Percentiles rank a stretch among this genome's conserved stretches.
Evolutionary conservation across 2,888 invertebrate genomes (phyloP).

Genomic region (Steromphala cineraria): DNA sequence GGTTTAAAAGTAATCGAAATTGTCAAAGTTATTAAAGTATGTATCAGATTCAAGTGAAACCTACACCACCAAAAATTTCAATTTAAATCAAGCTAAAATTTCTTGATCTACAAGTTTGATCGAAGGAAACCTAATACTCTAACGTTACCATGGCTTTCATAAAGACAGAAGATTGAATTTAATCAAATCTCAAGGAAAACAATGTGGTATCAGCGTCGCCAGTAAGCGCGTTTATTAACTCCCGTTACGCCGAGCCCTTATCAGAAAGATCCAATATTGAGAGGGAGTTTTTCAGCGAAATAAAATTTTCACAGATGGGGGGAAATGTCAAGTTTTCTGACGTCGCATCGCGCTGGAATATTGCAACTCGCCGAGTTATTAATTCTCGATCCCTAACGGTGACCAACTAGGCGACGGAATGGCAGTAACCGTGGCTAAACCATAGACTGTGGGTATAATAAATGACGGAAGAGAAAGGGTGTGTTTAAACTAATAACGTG

Average conservation of each 20-base stretch:
- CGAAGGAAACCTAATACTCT: not conserved
- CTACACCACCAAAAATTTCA: not conserved
- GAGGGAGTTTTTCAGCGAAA: not conserved
- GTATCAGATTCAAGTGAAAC: not conserved
- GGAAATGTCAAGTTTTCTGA: not conserved
- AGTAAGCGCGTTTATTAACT: not conserved
- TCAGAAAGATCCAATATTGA: constrained; percentile 1
- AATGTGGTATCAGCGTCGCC: not conserved
- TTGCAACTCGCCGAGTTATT: constrained; percentile 14
- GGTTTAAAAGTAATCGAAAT: too few species aligned
- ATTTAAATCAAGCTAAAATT: not conserved
- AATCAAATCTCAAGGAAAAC: constrained; percentile 11
- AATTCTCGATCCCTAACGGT: constrained; percentile 15
- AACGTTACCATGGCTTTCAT: not conserved
- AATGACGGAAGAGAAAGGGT: not conserved
- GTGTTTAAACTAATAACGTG: not conserved
- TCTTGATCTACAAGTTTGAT: not conserved
- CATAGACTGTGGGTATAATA: not conserved
- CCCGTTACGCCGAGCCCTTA: not conserved
- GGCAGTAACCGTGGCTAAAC: not conserved
- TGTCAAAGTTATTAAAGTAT: too few species aligned
- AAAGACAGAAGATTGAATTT: not conserved
- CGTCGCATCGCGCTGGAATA: not conserved
- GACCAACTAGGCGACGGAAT: not conserved
- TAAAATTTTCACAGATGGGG: constrained; percentile 15